Evolutionary conservation across 2,888 invertebrate genomes (phyloP), one percentile per base, ranked within the genome.

Genomic region (Baccha elongata): DNA sequence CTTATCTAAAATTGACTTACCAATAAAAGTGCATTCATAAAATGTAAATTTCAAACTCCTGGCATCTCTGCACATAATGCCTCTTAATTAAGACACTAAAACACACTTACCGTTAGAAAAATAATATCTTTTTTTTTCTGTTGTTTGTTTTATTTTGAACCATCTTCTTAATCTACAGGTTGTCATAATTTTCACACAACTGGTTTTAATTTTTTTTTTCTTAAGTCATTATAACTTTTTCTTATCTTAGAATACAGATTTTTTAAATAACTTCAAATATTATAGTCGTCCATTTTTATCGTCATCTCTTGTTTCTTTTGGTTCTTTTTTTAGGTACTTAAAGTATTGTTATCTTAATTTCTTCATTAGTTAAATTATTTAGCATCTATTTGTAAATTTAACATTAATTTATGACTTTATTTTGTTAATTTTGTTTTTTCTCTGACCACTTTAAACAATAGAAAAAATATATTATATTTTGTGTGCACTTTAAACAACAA

Each of bases 351-450:
- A 78, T 78, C 78, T 68, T 73, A 79, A 62, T 60, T 62, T 73
- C 79, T 68, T 79, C 60, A 67, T 73, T 68, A 67, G 48, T 52
- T 52, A 37, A 79, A 44, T 60, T 52, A 60, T 79, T 79, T 44
- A 55, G 37, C 76, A 69, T 53, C 46, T 29, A 52, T 62, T 69
- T 50, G 62, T 55, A 35, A 58, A 68, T 58, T 68, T 40, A 15
- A 53, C 21, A 29, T 53, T 17, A 68, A 79, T 53, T 79, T 79
- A 79, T 72, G 42, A 44, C 52, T 52, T 60, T 46, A 65, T 78
- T 78, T 78, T 67, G 50, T 78, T 67, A 72, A 71, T 68, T 68
- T 62, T 19, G 26, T 32, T 32, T 7, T 10, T 19, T 32, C 10
- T 2, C 1, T 23, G 52, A 11, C 40, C 42, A 42, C 46, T 55